These are phyloP conservation scores for Colaptes auratus DNA, from an alignment of 2,113 vertebrate genomes.

Conservation along the genomic window DNA sequence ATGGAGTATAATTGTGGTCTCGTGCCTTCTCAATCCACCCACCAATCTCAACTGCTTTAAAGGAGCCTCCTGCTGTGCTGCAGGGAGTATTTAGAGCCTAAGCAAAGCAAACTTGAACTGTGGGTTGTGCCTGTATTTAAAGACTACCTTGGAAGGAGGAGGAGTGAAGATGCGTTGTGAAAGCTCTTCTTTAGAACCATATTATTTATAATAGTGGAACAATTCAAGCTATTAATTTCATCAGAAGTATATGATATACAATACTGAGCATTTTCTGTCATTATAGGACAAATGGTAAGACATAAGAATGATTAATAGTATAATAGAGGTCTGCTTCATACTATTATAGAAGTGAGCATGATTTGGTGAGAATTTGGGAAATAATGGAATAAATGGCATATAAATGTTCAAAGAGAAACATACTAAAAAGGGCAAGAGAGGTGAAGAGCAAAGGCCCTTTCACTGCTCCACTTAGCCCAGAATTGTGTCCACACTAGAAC, in stretches of 20 bases:
- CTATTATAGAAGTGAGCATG: neutral
- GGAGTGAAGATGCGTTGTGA: neutral
- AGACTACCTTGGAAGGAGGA: slow-evolving; percentile 16
- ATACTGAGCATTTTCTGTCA: neutral
- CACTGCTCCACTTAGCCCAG: neutral
- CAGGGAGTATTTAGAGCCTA: slow-evolving; percentile 59
- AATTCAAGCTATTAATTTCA: neutral
- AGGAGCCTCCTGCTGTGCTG: slow-evolving; percentile 74
- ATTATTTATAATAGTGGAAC: neutral
- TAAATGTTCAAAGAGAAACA: neutral
- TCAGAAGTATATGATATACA: neutral
- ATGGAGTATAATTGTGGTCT: slow-evolving; percentile 79
- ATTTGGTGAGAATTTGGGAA: neutral
- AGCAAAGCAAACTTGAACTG: slow-evolving; percentile 63
- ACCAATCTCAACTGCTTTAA: slow-evolving; percentile 69
- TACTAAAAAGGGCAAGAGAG: neutral
- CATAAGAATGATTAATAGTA: neutral
- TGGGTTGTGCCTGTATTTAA: slow-evolving; percentile 27
- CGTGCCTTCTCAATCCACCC: slow-evolving; percentile 68
- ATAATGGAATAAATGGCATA: neutral
- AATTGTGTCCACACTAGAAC: neutral
- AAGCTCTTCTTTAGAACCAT: neutral
- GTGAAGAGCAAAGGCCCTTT: neutral
- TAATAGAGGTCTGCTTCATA: neutral
- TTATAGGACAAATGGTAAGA: neutral